Conservation (phyloP, 2,113 vertebrate species). For the Alethe diademata region DNA sequence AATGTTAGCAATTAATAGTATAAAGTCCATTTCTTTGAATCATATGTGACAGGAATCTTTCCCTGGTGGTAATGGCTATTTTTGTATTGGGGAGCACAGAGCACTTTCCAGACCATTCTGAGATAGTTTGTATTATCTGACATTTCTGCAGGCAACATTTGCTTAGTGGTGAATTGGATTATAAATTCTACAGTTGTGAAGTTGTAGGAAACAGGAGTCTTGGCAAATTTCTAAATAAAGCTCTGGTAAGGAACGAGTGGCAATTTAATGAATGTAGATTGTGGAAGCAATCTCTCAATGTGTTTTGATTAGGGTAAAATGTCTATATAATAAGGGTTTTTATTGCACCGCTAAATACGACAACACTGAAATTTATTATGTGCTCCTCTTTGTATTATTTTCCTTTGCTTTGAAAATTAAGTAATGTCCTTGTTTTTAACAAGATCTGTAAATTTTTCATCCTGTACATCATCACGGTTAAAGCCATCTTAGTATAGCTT, state of each 20-base stretch:
- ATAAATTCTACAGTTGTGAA: conserved; percentile 13
- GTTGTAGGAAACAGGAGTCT: not conserved
- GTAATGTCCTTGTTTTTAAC: not conserved
- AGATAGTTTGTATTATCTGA: not conserved
- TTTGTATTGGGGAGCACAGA: not conserved
- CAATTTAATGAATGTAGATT: not conserved
- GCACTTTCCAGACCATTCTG: conserved; percentile 1
- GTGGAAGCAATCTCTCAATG: not conserved
- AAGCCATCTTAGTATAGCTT: not conserved
- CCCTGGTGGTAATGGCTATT: not conserved
- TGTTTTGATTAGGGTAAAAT: not conserved
- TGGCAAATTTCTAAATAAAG: conserved; percentile 1
- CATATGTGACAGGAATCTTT: not conserved
- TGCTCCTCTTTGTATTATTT: not conserved
- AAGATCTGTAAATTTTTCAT: not conserved
- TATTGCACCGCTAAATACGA: not conserved
- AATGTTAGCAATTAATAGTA: not conserved
- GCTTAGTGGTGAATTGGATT: not conserved
- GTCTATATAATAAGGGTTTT: not conserved
- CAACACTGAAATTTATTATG: not conserved
- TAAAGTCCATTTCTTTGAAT: not conserved
- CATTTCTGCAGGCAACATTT: not conserved
- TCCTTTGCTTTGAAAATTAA: not conserved
- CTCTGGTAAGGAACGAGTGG: not conserved
- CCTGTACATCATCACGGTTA: not conserved